A percentile compares a stretch with the other conserved stretches of the same genome.
Conservation (phyloP, 2,888 invertebrate genomes). For the Andrena flavipes region DNA sequence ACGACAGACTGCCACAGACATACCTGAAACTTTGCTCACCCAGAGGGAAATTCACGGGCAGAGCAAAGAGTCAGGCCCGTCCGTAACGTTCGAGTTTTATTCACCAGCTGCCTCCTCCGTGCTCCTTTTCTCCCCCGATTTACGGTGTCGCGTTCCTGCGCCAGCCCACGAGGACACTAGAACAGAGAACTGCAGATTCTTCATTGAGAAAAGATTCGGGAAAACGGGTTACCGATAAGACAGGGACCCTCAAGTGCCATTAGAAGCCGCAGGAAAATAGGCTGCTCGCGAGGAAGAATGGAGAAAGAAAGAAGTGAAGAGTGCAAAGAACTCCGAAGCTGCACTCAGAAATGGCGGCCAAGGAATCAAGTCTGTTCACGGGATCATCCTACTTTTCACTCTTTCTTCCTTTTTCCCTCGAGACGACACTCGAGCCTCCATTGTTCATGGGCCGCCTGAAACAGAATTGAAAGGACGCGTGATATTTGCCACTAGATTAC, state of each 20-base stretch:
- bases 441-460: slow-evolving; percentile 58
- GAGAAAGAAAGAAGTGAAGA: slow-evolving; percentile 42
- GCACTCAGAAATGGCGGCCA: slow-evolving; percentile 54
- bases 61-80: slow-evolving; percentile 94
- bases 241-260: slow-evolving; percentile 55
- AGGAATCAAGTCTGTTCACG: slow-evolving; percentile 56
- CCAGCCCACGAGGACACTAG: slow-evolving; percentile 23
- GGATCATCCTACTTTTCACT: slow-evolving; percentile 56
- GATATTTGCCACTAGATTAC: slow-evolving; percentile 55
- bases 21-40: slow-evolving; percentile 97
- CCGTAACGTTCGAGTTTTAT: slow-evolving; percentile 85
- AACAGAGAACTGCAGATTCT: slow-evolving; percentile 43
- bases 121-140: slow-evolving; percentile 13
- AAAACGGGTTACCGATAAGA: slow-evolving; percentile 56
- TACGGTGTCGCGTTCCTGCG: slow-evolving; percentile 5
- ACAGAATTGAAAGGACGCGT: slow-evolving; percentile 59
- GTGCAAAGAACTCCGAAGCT: slow-evolving; percentile 43
- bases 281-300: slow-evolving; percentile 31
- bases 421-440: slow-evolving; percentile 60
- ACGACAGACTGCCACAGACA: slow-evolving; percentile 85
- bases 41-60: slow-evolving; percentile 87
- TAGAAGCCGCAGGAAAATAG: slow-evolving; percentile 54
- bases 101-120: not conserved
- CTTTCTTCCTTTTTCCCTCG: slow-evolving; percentile 43
- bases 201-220: slow-evolving; percentile 49